These are phyloP conservation scores for Caenorhabditis wallacei DNA, from an alignment of 2,888 invertebrate genomes.

Conservation along the genomic window DNA sequence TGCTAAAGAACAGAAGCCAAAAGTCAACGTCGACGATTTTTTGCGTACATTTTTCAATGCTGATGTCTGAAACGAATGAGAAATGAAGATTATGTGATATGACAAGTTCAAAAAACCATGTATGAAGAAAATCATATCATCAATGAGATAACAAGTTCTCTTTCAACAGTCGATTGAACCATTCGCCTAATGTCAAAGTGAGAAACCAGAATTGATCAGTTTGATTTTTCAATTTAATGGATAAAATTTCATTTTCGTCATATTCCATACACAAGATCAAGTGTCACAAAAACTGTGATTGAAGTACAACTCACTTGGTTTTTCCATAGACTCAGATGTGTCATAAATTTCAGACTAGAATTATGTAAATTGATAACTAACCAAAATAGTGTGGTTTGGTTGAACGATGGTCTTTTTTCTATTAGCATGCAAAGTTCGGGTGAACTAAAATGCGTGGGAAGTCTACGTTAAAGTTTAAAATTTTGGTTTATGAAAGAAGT, in stretches of 20 bases:
- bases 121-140: slow-evolving; percentile 27
- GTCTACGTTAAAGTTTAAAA: not conserved
- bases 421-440: not conserved
- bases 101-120: slow-evolving; percentile 40
- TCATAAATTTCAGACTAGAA: no score
- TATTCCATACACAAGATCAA: no score
- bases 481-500: no score
- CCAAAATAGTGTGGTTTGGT: no score
- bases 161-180: slow-evolving; percentile 3
- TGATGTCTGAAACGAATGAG: slow-evolving; percentile 34
- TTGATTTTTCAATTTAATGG: no score
- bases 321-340: no score
- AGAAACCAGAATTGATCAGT: not conserved
- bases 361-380: no score
- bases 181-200: not conserved
- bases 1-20: slow-evolving; percentile 22
- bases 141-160: slow-evolving; percentile 24
- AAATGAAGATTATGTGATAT: slow-evolving; percentile 21
- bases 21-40: not conserved
- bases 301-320: no score
- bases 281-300: no score
- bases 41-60: slow-evolving; percentile 20
- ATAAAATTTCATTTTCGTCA: no score
- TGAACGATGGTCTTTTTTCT: no score
- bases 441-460: not conserved